These are phyloP conservation scores for Nemapogon koenigi DNA, from an alignment of 2,888 invertebrate species.

Conservation along the genomic window DNA sequence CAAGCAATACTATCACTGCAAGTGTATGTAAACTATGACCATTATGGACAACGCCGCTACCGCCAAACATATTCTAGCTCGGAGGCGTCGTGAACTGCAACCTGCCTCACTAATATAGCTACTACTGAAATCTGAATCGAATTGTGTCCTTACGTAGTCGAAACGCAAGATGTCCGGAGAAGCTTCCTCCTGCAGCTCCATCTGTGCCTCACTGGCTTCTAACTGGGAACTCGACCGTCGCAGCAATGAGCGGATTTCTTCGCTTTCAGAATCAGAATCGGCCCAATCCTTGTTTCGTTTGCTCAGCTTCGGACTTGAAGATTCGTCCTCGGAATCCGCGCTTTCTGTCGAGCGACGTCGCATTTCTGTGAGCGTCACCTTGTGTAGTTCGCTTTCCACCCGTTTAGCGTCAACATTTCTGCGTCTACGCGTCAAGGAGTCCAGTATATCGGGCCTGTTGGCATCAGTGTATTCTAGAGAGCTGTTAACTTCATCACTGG, in stretches of 20 bases:
- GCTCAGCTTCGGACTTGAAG: slow-evolving; percentile 43
- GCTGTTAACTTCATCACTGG: slow-evolving; percentile 57
- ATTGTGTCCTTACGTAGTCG: slow-evolving; percentile 57
- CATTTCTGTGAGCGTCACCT: slow-evolving; percentile 44
- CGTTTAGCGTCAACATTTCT: slow-evolving; percentile 26
- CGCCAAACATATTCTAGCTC: slow-evolving; percentile 50
- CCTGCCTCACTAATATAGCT: slow-evolving; percentile 31
- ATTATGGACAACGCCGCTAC: slow-evolving; percentile 55
- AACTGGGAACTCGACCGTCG: slow-evolving; percentile 69
- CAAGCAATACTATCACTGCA: slow-evolving; percentile 51
- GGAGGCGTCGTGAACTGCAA: slow-evolving; percentile 32
- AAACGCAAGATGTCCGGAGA: slow-evolving; percentile 53
- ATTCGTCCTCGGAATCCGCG: slow-evolving; percentile 43
- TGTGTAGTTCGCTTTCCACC: slow-evolving; percentile 42
- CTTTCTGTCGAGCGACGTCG: slow-evolving; percentile 51
- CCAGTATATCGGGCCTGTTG: slow-evolving; percentile 53
- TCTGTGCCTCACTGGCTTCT: slow-evolving; percentile 64
- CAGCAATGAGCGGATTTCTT: slow-evolving; percentile 69
- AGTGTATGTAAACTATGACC: slow-evolving; percentile 55
- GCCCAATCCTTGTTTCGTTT: slow-evolving; percentile 29
- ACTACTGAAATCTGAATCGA: slow-evolving; percentile 49
- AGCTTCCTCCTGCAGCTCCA: slow-evolving; percentile 54
- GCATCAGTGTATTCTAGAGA: slow-evolving; percentile 56
- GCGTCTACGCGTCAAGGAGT: slow-evolving; percentile 42
- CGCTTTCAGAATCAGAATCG: slow-evolving; percentile 72